Base-by-base conservation (phyloP, 1,140 invertebrate species). In the Drosophila varians region DNA sequence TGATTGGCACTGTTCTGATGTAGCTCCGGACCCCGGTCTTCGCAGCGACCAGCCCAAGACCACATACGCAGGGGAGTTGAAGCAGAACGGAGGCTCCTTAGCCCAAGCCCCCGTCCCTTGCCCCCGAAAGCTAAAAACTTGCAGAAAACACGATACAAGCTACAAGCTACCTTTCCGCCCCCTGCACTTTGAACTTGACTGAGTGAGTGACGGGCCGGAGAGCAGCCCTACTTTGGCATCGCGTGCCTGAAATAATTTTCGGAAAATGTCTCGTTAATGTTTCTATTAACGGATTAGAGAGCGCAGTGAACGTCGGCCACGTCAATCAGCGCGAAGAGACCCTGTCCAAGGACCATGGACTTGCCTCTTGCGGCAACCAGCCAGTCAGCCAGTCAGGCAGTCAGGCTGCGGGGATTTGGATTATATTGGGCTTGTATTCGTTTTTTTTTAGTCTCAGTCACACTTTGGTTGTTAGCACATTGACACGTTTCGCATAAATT, bases 231-330 rank as follows among this genome's bases (percentile, higher is more conserved):
- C 70, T 78, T 75, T 11, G 28, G 9, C 28, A 80, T 87, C 83
- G 82, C 82, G 82, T 87, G 82, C 82, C 77, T 43, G 83, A 87
- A 87, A 87, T 87, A 87, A 87, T 87, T 87, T 87, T 87, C 74
- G 51, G 79, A 87, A 86, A 87, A 87, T 87, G 74, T 70, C 74
- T 82, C 77, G 74, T 88, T 90, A 90, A 90, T 90, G 88, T 90
- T 90, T 90, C 88, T 89, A 90, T 90, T 90, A 90, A 90, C 79
- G 84, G 89, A 90, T 90, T 90, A 90, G 77, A 86, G 77, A 57
- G 71, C 45, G 62, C 62, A 66, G 51, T 68, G 72, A 79, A 60
- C 61, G 72, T 49, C 60, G 61, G 80, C 57, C 79, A 64, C 52
- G 79, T 83, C 79, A 83, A 76, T 76, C 80, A 76, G 66, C 36